These are phyloP conservation scores for Epistrophella euchroma DNA, from an alignment of 2,888 invertebrate genomes.

Conservation along the genomic window DNA sequence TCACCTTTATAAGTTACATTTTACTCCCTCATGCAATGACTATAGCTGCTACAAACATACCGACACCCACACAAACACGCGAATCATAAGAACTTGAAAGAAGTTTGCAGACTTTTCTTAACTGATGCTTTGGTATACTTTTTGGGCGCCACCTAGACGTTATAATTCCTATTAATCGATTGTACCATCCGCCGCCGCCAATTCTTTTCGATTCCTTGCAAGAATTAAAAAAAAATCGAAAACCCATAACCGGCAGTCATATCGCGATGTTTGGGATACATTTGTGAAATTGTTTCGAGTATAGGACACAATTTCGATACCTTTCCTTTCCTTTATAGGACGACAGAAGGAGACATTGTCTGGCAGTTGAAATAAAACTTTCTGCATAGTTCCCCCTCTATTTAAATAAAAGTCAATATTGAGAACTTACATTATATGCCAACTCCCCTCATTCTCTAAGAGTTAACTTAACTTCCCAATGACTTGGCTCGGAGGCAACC, in stretches of 20 bases:
- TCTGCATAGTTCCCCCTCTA: constrained; percentile 39
- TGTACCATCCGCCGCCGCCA: constrained; percentile 86
- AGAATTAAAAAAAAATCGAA: constrained; percentile 26
- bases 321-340: constrained; percentile 67
- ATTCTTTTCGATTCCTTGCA: constrained; percentile 82
- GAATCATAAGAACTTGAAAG: constrained; percentile 38
- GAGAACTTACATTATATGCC: constrained; percentile 4
- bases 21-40: constrained; percentile 26
- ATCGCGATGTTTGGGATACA: constrained; percentile 46
- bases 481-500: constrained; percentile 22
- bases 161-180: constrained; percentile 92
- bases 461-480: constrained; percentile 18
- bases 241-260: constrained; percentile 35
- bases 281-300: constrained; percentile 56
- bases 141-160: constrained; percentile 90
- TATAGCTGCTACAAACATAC: too few species aligned
- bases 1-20: constrained; percentile 43
- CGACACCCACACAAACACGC: background rate
- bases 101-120: constrained; percentile 56
- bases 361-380: constrained; percentile 31
- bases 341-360: constrained; percentile 58
- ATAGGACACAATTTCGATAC: constrained; percentile 49
- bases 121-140: constrained; percentile 56
- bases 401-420: background rate
- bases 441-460: background rate